Evolutionary conservation across 2,888 invertebrate genomes (phyloP).

Genomic region (Formica aserva): DNA sequence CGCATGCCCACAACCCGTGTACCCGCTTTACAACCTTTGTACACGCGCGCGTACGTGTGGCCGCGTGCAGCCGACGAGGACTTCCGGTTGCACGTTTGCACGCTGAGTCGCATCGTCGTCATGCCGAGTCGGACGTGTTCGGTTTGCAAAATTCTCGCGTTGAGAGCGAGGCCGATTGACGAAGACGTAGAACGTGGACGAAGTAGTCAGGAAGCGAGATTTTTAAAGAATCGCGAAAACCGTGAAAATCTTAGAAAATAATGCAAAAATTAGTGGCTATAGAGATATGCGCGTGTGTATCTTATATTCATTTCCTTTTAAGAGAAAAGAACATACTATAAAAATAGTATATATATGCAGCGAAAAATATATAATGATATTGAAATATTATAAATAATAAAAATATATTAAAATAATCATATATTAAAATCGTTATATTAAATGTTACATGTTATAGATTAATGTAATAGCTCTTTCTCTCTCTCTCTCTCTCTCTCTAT

Average conservation of each 20-base stretch:
- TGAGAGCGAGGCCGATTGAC: not conserved
- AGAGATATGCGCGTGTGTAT: not conserved
- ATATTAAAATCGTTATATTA: not conserved
- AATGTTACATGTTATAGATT: not conserved
- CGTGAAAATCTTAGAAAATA: not conserved
- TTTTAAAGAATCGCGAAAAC: not conserved
- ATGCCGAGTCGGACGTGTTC: conserved; percentile 50
- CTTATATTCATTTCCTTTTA: not conserved
- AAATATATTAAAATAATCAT: not conserved
- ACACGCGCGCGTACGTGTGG: conserved; percentile 42
- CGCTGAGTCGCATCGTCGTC: conserved; percentile 47
- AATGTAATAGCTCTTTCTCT: not conserved
- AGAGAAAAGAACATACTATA: not conserved
- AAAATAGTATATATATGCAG: not conserved
- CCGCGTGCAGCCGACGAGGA: conserved; percentile 35
- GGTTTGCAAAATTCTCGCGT: conserved; percentile 11
- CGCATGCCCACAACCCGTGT: conserved; percentile 52
- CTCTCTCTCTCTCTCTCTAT: no score
- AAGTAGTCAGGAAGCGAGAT: not conserved
- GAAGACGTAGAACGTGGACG: not conserved
- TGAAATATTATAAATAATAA: not conserved
- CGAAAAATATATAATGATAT: not conserved
- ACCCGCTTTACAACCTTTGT: conserved; percentile 11
- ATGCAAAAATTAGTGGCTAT: not conserved
- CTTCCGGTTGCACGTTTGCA: conserved; percentile 52